A percentile compares a stretch with the other conserved stretches of the same genome.
phyloP scores from a whole-genome alignment of 2,113 vertebrate species.

The Patagioenas fasciata region DNA sequence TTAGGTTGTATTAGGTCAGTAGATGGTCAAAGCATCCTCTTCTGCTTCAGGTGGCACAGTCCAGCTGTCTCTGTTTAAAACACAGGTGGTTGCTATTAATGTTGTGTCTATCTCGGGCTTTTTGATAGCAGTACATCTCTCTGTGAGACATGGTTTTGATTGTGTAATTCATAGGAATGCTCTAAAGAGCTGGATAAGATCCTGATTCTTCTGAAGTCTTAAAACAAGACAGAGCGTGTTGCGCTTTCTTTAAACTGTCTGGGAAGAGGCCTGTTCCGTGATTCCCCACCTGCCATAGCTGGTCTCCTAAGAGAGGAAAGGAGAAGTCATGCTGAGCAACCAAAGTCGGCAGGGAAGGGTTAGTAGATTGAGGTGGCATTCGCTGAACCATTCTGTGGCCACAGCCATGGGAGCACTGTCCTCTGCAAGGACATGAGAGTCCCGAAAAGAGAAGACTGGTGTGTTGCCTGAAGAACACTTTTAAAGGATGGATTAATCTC shows the following conservation, averaged over 20 bases:
- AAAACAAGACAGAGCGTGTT: neutral
- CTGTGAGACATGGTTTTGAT: neutral
- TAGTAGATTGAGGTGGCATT: neutral
- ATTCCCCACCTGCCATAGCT: neutral
- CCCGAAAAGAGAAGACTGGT: neutral
- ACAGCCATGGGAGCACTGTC: neutral
- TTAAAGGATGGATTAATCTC: neutral
- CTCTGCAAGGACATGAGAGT: neutral
- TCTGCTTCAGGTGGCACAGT: neutral
- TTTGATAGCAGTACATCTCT: neutral
- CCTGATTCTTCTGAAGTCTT: neutral
- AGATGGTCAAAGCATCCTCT: neutral
- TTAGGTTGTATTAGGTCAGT: neutral
- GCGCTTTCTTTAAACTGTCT: neutral
- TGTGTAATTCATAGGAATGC: fast-evolving
- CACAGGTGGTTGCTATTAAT: neutral
- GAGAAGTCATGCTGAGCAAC: neutral
- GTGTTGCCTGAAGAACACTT: neutral
- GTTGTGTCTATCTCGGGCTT: neutral
- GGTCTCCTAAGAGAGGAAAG: neutral
- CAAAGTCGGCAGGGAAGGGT: no score
- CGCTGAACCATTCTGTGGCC: neutral
- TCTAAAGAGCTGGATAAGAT: neutral
- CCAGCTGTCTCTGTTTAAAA: fast-evolving
- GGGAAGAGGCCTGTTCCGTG: neutral